phyloP scores from a whole-genome alignment of 1,140 invertebrate genomes.

The Caenorhabditis latens region DNA sequence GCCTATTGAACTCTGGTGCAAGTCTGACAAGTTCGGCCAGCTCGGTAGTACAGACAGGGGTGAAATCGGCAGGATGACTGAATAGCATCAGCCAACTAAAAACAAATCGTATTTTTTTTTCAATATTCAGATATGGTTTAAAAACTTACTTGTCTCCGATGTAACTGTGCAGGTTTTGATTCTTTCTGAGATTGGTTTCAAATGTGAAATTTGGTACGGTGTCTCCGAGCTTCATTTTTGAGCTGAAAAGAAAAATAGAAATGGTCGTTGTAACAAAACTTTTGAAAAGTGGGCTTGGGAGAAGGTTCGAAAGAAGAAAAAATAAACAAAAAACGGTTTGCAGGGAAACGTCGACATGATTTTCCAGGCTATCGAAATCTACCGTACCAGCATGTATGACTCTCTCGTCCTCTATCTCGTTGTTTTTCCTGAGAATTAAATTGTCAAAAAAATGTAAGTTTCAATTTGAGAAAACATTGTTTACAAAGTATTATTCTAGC shows the following conservation, averaged over 20 bases:
- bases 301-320: background rate
- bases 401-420: constrained; percentile 77
- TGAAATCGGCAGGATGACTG: constrained; percentile 92
- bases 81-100: constrained; percentile 89
- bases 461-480: constrained; percentile 44
- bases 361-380: constrained; percentile 71
- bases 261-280: background rate
- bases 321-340: constrained; percentile 4
- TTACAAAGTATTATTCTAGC: constrained; percentile 38
- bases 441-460: constrained; percentile 70
- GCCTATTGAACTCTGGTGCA: constrained; percentile 84
- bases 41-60: constrained; percentile 94
- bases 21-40: constrained; percentile 86
- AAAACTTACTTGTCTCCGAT: constrained; percentile 61
- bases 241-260: background rate
- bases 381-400: constrained; percentile 77
- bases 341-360: constrained; percentile 44
- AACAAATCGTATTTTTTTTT: background rate
- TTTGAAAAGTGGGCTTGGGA: background rate
- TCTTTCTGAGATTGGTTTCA: constrained; percentile 58
- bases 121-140: constrained; percentile 8
- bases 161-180: constrained; percentile 65
- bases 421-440: constrained; percentile 75
- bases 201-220: constrained; percentile 61
- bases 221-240: constrained; percentile 62